Conservation (phyloP, 2,888 invertebrate species). For the Cosmia trapezina region DNA sequence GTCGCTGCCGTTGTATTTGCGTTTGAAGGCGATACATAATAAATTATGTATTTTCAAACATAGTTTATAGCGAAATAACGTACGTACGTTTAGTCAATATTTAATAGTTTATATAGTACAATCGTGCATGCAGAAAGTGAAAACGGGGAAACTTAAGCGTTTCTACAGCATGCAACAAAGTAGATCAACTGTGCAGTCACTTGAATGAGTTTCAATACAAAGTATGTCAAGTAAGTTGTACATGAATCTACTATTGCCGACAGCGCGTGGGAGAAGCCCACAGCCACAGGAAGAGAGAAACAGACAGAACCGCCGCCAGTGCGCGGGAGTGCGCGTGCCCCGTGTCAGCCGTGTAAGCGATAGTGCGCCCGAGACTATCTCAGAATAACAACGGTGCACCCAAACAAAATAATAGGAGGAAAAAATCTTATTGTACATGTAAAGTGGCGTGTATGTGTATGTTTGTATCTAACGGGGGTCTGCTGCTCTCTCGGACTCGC, state of each 20-base stretch:
- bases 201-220: conserved; percentile 52
- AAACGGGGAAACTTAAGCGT: conserved; percentile 64
- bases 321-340: conserved; percentile 87
- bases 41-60: conserved; percentile 16
- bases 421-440: conserved; percentile 83
- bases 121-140: conserved; percentile 67
- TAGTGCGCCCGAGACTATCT: conserved; percentile 85
- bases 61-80: neutral
- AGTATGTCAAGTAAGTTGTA: conserved; percentile 67
- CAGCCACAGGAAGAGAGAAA: conserved; percentile 91
- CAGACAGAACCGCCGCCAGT: conserved; percentile 91
- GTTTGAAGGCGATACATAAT: conserved; percentile 15
- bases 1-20: conserved; percentile 2
- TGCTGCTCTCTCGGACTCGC: conserved; percentile 91
- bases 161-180: conserved; percentile 65
- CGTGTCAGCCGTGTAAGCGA: conserved; percentile 87
- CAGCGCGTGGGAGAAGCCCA: conserved; percentile 87
- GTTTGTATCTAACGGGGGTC: conserved; percentile 89
- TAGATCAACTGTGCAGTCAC: conserved; percentile 63
- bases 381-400: conserved; percentile 83
- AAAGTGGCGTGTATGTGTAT: conserved; percentile 89
- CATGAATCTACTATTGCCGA: conserved; percentile 81
- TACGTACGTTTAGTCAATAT: conserved; percentile 29
- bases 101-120: conserved; percentile 17
- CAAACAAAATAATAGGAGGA: conserved; percentile 79